Evolutionary conservation across 1,140 invertebrate species (phyloP).

Genomic region (Riptortus pedestris): DNA sequence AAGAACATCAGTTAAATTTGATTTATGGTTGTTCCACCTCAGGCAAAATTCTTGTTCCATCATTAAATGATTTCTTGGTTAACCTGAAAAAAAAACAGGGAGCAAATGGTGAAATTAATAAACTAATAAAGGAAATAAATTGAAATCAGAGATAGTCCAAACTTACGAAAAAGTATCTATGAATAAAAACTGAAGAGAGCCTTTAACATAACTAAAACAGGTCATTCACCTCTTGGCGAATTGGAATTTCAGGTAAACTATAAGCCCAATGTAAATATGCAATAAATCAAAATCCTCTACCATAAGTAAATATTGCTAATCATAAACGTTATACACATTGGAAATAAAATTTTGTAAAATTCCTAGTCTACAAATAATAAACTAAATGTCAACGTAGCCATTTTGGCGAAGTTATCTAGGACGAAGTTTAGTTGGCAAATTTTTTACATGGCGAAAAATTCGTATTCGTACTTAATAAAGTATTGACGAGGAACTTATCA

Average conservation of each 20-base stretch:
- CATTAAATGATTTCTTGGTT: conserved; percentile 22
- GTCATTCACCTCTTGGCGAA: conserved; percentile 26
- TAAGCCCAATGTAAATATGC: too few species aligned
- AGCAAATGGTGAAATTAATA: neutral
- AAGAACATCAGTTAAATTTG: conserved; percentile 77
- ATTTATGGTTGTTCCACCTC: conserved; percentile 87
- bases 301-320: too few species aligned
- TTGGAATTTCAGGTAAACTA: conserved; percentile 9
- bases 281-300: too few species aligned
- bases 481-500: neutral
- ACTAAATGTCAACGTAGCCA: conserved; percentile 29
- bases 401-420: conserved; percentile 29
- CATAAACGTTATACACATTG: neutral
- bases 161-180: neutral
- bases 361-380: neutral
- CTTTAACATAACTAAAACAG: conserved; percentile 15
- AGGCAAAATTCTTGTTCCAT: conserved; percentile 92
- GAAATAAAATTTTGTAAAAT: neutral
- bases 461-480: neutral
- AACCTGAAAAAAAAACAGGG: conserved; percentile 17
- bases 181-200: too few species aligned
- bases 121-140: neutral
- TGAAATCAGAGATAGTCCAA: neutral
- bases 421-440: conserved; percentile 25
- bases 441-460: conserved; percentile 3